These are phyloP conservation scores for Epinephelus awoara DNA, from an alignment of 2,797 vertebrate species.

Conservation along the genomic window DNA sequence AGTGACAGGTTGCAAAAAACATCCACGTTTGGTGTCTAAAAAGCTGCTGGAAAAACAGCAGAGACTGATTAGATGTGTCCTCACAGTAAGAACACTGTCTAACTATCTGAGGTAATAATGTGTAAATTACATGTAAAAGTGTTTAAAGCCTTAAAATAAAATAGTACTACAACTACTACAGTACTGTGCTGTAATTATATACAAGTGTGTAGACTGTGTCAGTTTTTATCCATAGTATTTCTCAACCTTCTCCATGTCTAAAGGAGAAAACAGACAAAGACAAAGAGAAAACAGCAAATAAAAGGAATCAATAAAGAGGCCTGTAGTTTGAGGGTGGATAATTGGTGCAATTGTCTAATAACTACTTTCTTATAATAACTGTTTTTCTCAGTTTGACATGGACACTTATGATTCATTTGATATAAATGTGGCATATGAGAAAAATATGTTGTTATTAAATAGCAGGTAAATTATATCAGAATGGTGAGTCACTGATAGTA, in stretches of 20 bases:
- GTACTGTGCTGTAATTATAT: not conserved
- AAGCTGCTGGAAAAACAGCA: not conserved
- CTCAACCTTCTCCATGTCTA: not conserved
- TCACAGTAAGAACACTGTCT: not conserved
- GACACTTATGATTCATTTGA: not conserved
- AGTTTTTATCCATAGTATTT: too few relatives aligned
- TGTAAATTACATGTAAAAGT: too few relatives aligned
- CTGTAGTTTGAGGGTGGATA: not conserved
- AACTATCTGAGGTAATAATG: not conserved
- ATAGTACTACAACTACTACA: not conserved
- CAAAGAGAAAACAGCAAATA: not conserved
- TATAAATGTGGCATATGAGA: not conserved
- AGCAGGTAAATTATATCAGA: not conserved
- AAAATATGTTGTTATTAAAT: not conserved
- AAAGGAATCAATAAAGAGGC: not conserved
- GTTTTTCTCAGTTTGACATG: not conserved
- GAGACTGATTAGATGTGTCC: not conserved
- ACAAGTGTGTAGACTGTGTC: not conserved
- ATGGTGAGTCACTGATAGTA: not conserved
- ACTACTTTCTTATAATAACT: conserved; percentile 5
- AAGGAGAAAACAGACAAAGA: not conserved
- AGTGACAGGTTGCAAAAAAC: too few relatives aligned
- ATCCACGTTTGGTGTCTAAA: too few relatives aligned
- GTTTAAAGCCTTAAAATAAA: not conserved
- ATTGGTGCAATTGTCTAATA: conserved; percentile 11